A percentile compares a stretch with the other conserved stretches of the same genome.
These are phyloP conservation scores for Sebastolobus altivelis DNA, from an alignment of 2,797 vertebrate species.

Conservation along the genomic window DNA sequence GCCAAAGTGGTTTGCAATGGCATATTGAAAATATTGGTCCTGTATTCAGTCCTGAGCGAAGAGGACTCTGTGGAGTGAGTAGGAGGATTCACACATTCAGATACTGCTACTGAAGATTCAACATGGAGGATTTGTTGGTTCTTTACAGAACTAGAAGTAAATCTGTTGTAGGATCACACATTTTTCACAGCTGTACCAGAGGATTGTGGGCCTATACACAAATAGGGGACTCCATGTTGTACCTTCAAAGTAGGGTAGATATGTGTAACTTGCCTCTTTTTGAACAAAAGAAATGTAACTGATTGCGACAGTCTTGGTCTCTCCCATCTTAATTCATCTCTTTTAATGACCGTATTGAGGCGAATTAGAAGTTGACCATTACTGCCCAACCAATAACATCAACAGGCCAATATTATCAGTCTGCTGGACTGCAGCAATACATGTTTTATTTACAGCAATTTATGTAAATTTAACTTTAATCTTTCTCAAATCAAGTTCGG, in stretches of 20 bases:
- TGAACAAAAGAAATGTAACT: neutral
- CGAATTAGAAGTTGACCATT: neutral
- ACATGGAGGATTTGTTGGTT: slow-evolving; percentile 20
- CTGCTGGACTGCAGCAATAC: neutral
- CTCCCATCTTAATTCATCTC: neutral
- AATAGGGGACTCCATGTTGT: neutral
- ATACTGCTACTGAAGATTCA: slow-evolving; percentile 20
- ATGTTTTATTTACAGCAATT: neutral
- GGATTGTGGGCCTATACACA: neutral
- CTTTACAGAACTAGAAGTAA: slow-evolving; percentile 8
- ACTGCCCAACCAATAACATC: neutral
- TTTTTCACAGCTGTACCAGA: slow-evolving; percentile 12
- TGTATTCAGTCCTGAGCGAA: slow-evolving; percentile 34
- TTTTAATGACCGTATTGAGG: neutral
- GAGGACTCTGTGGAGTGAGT: slow-evolving; percentile 42
- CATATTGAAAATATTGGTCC: slow-evolving; percentile 52
- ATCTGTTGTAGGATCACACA: slow-evolving; percentile 21
- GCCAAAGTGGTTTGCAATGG: slow-evolving; percentile 63
- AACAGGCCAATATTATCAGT: neutral
- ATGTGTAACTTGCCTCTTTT: neutral
- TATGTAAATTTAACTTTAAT: neutral
- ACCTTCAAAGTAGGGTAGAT: neutral
- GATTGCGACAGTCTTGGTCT: neutral
- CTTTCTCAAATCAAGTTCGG: neutral
- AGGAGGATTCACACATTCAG: slow-evolving; percentile 47